Conservation (phyloP, 2,888 invertebrate species). For the Lampropteryx suffumata region DNA sequence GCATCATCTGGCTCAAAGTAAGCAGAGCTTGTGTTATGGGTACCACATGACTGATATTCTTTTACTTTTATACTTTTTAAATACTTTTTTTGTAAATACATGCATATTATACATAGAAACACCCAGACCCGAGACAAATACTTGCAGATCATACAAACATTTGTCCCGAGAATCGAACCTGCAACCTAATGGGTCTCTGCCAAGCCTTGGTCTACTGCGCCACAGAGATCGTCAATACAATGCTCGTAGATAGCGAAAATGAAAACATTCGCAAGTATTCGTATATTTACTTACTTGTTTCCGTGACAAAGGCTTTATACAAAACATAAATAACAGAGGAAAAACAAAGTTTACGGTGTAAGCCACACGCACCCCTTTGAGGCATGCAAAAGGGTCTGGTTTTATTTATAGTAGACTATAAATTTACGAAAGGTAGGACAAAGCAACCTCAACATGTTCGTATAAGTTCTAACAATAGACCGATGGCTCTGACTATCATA, state of each 20-base stretch:
- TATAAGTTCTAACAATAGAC: slow-evolving; percentile 10
- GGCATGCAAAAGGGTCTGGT: slow-evolving; percentile 36
- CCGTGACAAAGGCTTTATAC: slow-evolving; percentile 42
- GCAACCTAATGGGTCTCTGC: no score
- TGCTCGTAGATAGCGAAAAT: background rate
- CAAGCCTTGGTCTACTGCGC: no score
- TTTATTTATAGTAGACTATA: slow-evolving; percentile 38
- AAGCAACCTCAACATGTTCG: slow-evolving; percentile 24
- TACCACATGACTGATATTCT: no score
- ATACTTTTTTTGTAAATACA: no score
- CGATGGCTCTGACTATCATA: slow-evolving; percentile 1
- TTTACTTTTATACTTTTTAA: no score
- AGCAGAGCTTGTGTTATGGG: no score
- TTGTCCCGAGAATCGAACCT: no score
- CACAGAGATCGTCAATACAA: no score
- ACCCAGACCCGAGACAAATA: no score
- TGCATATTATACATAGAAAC: no score
- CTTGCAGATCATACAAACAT: no score
- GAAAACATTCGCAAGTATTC: background rate
- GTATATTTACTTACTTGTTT: slow-evolving; percentile 62
- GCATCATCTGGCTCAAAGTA: no score
- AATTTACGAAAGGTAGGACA: slow-evolving; percentile 32
- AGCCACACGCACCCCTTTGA: slow-evolving; percentile 41
- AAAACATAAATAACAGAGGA: slow-evolving; percentile 54
- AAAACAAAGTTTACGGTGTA: slow-evolving; percentile 45